Evolutionary conservation across 2,113 vertebrate species (phyloP).

Genomic region (Cinclus mexicanus): DNA sequence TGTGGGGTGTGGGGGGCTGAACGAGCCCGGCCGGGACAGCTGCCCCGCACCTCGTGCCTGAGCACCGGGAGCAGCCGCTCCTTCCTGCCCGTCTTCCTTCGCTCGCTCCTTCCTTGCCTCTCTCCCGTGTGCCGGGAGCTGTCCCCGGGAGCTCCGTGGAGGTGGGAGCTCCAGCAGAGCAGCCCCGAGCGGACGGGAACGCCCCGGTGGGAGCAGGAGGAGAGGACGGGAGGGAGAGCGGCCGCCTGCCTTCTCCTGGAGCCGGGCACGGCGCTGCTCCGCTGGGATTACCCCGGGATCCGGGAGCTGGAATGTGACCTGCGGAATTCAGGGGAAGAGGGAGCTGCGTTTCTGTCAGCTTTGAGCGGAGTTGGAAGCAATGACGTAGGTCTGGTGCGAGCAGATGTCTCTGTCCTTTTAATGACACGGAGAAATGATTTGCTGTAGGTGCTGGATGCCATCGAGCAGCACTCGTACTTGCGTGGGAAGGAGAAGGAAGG

Average conservation of each 20-base stretch:
- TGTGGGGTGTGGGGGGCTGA: background rate
- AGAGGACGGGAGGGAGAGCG: background rate
- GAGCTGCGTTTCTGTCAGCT: background rate
- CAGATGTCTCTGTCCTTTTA: background rate
- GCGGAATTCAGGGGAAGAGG: background rate
- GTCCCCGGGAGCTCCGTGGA: background rate
- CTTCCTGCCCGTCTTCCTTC: background rate
- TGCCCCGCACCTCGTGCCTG: background rate
- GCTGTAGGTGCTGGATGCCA: conserved; percentile 40
- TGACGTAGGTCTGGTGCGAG: background rate
- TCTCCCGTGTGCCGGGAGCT: background rate
- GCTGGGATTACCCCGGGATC: accelerated
- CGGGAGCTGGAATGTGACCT: background rate
- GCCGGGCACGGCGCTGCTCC: background rate
- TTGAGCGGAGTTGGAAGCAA: background rate
- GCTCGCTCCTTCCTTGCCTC: background rate
- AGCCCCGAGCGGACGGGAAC: background rate
- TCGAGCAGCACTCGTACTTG: background rate
- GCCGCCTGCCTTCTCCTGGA: background rate
- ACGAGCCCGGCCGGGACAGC: background rate
- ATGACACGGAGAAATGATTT: background rate
- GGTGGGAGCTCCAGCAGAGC: background rate
- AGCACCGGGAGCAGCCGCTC: background rate
- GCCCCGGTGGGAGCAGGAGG: background rate
- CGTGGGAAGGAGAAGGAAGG: conserved; percentile 5